Evolutionary conservation across 2,888 invertebrate species (phyloP).

Genomic region (Acronicta aceris): DNA sequence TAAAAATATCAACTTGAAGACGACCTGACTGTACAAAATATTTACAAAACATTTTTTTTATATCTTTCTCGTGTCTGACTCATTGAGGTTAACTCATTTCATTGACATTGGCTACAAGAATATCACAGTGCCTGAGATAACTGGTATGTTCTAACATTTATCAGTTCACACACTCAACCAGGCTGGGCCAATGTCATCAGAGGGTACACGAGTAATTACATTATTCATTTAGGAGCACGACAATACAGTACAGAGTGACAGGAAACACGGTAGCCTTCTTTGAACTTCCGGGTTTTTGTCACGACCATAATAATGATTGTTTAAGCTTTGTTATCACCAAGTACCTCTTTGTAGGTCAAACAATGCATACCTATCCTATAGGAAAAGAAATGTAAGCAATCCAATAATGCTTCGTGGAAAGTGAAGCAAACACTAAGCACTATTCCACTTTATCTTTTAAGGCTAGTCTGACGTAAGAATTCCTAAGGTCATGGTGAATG

Average conservation of each 20-base stretch:
- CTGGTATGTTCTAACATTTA: slow-evolving; percentile 19
- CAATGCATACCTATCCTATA: slow-evolving; percentile 6
- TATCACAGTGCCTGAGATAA: slow-evolving; percentile 25
- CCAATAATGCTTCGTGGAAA: too few species aligned
- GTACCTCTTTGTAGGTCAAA: slow-evolving; percentile 18
- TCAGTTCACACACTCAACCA: slow-evolving; percentile 20
- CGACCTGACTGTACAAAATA: too few species aligned
- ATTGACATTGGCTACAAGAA: slow-evolving; percentile 19
- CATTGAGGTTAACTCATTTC: neutral
- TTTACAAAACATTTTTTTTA: too few species aligned
- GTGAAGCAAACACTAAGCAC: too few species aligned
- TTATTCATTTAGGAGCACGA: slow-evolving; percentile 28
- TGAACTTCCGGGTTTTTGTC: slow-evolving; percentile 41
- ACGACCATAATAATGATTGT: slow-evolving; percentile 9
- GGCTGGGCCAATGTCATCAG: slow-evolving; percentile 31
- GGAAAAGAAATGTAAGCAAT: too few species aligned
- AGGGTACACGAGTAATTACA: slow-evolving; percentile 25
- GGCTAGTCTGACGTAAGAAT: too few species aligned
- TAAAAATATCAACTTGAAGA: neutral
- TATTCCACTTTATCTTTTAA: too few species aligned
- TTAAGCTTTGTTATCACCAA: slow-evolving; percentile 15
- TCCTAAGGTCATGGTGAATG: too few species aligned
- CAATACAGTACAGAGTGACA: slow-evolving; percentile 24
- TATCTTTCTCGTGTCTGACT: neutral
- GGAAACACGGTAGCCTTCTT: slow-evolving; percentile 18